A percentile compares a stretch with the other conserved stretches of the same genome.
Evolutionary conservation across 2,113 vertebrate species (phyloP).

Genomic region (Lota lota): DNA sequence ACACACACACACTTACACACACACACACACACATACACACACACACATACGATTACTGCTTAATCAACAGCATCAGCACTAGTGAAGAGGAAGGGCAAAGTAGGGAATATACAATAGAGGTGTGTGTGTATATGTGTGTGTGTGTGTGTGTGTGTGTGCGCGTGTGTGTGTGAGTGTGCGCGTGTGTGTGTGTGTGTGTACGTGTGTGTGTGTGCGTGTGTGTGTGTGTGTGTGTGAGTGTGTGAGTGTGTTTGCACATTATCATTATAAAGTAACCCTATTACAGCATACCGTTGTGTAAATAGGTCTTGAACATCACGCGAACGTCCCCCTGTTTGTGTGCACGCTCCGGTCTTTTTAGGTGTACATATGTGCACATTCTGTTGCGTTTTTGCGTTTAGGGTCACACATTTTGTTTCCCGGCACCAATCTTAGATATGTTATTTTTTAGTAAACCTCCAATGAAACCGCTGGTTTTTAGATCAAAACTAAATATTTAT

Average conservation of each 20-base stretch:
- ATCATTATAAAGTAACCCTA: neutral
- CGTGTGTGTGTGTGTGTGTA: conserved; percentile 12
- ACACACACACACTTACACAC: conserved; percentile 10
- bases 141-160: too few species aligned
- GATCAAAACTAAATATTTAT: conserved; percentile 33
- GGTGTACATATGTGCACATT: conserved; percentile 9
- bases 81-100: neutral
- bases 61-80: conserved; percentile 3
- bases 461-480: conserved; percentile 52
- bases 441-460: conserved; percentile 61
- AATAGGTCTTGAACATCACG: too few species aligned
- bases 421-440: conserved; percentile 55
- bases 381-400: too few species aligned
- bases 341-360: conserved; percentile 3
- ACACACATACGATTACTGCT: conserved; percentile 15
- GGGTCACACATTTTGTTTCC: conserved; percentile 8
- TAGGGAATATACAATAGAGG: neutral
- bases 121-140: neutral
- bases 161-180: conserved; percentile 1
- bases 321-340: too few species aligned
- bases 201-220: neutral
- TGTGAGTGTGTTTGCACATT: neutral
- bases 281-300: too few species aligned
- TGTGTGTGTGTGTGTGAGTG: neutral
- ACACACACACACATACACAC: conserved; percentile 5